These are phyloP conservation scores for Plectrocnemia conspersa DNA, from an alignment of 1,140 invertebrate species.

Conservation along the genomic window DNA sequence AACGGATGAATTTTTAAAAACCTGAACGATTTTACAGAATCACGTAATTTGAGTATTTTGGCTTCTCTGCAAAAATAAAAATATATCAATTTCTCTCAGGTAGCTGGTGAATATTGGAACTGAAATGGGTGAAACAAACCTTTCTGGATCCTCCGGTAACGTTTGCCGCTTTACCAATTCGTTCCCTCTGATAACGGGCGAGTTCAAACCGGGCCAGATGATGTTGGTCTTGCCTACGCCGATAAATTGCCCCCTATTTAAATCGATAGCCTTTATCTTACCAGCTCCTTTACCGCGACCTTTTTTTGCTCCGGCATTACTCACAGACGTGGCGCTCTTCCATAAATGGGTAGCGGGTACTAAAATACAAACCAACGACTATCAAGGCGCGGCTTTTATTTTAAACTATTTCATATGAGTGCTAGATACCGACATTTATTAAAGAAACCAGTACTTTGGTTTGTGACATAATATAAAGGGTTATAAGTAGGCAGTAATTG, in stretches of 20 bases:
- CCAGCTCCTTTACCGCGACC: slow-evolving; percentile 83
- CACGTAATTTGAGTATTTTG: slow-evolving; percentile 66
- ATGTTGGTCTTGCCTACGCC: slow-evolving; percentile 82
- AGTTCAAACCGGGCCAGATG: slow-evolving; percentile 87
- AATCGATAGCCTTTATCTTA: slow-evolving; percentile 68
- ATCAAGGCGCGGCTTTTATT: no score
- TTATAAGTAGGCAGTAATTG: no score
- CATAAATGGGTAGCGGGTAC: slow-evolving; percentile 80
- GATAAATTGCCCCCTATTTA: slow-evolving; percentile 87
- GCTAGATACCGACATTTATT: slow-evolving; percentile 49
- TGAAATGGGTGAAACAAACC: slow-evolving; percentile 38
- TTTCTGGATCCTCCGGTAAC: slow-evolving; percentile 66
- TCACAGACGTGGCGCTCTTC: slow-evolving; percentile 91
- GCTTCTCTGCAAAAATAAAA: slow-evolving; percentile 48
- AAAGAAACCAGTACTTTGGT: slow-evolving; percentile 53
- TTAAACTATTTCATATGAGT: slow-evolving; percentile 20
- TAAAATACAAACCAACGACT: slow-evolving; percentile 51
- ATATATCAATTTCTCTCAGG: neutral
- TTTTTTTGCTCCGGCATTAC: slow-evolving; percentile 91
- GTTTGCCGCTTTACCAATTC: slow-evolving; percentile 67
- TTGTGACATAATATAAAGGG: no score
- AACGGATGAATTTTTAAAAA: slow-evolving; percentile 66
- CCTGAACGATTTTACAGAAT: slow-evolving; percentile 61
- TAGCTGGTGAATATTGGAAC: neutral
- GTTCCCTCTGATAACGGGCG: slow-evolving; percentile 72